Evolutionary conservation across 2,797 vertebrate genomes (phyloP), one percentile per base, ranked within the genome.

Genomic region (Hipposideros larvatus): DNA sequence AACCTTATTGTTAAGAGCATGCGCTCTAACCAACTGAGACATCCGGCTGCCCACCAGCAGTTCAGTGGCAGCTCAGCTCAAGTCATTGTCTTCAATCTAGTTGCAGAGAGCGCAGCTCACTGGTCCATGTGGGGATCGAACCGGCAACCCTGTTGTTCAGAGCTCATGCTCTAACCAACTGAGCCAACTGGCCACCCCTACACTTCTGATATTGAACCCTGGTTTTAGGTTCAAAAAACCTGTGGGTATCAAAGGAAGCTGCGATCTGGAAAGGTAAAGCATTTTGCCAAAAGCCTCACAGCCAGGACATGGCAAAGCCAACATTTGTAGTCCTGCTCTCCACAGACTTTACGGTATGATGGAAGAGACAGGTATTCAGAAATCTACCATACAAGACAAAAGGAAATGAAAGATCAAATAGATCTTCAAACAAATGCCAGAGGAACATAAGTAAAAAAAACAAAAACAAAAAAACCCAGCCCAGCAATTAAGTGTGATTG

Each of bases 401-500:
- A 90, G 41, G 80, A 87, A 79, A 70, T 46, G 43, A 74, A 91
- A 91, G 75, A n/a, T 70, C 75, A 92, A 85, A 51, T 2, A 63
- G 53, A 65, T 59, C 53, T 90, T 88, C 74, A 89, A 94, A 84
- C 26, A 89, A 82, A 74, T 22, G 53, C 31, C 61, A 82, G 41
- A 61, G 26, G 26, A 80, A 77, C 22, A 66, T 82, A 31, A 55
- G 89, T 46, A 82, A 4, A 63, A 41, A 22, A 66, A 68, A 63
- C 43, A 55, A 43, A 46, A 15, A 24, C 11, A 51, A 55, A 37
- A 46, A 6, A 41, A 87, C 63, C 13, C 55, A 89, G 18, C 43
- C 53, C 26, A 22, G 43, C 21, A 34, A 80, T 82, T 51, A 63
- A 61, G 48, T 18, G 21, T 34, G 65, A 53, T 37, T 18, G 15